Evolutionary conservation across 1,140 invertebrate species (phyloP).

Genomic region (Drosophila mojavensis): DNA sequence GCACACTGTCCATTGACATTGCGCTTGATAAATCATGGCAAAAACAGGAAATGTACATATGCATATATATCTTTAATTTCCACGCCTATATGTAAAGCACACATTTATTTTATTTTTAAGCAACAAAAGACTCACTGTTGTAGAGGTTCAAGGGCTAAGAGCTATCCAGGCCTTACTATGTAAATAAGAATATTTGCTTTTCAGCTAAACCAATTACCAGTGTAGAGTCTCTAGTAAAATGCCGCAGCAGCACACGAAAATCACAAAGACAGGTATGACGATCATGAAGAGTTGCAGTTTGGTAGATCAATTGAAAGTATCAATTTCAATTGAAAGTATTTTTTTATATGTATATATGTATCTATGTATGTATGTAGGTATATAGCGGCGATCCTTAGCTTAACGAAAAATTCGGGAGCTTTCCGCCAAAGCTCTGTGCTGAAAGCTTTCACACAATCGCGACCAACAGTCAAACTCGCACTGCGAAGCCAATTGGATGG

Average conservation of each 20-base stretch:
- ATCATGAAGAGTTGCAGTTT: conserved; percentile 37
- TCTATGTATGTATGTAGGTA: not conserved
- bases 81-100: not conserved
- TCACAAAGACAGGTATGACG: conserved; percentile 41
- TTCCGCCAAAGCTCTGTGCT: conserved; percentile 11
- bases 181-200: too few species aligned
- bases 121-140: not conserved
- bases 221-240: conserved; percentile 43
- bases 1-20: conserved; percentile 26
- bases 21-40: conserved; percentile 51
- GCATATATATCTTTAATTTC: conserved; percentile 9
- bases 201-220: conserved; percentile 52
- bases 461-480: conserved; percentile 25
- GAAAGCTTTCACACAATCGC: conserved; percentile 21
- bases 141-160: conserved; percentile 1
- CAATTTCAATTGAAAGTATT: too few species aligned
- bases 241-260: conserved; percentile 48
- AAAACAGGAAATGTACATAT: conserved; percentile 58
- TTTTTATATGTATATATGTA: too few species aligned
- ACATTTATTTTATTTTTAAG: not conserved
- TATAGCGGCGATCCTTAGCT: not conserved
- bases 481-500: conserved; percentile 12
- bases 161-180: not conserved
- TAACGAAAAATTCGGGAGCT: not conserved
- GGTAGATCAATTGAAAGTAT: not conserved